phyloP scores from a whole-genome alignment of 30 jellyfish, hydroid and myxozoan species.

The Turritopsis rubra region DNA sequence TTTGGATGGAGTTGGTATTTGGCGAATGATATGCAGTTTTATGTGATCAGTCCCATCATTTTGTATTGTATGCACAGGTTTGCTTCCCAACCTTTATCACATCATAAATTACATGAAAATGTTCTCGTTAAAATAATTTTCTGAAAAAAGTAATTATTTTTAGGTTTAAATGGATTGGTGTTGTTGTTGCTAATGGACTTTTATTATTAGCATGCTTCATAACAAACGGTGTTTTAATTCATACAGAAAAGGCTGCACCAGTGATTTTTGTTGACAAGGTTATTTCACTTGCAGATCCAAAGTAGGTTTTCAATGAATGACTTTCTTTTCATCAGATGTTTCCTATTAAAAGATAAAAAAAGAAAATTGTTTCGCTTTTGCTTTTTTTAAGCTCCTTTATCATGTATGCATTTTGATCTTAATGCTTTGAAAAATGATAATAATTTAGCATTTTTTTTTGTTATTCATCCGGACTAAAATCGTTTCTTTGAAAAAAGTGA shows the following conservation, averaged over 20 bases:
- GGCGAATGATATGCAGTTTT: conserved; percentile 42
- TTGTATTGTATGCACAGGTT: conserved; percentile 11
- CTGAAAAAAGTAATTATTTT: neutral
- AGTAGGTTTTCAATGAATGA: conserved; percentile 31
- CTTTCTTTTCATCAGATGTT: conserved; percentile 73
- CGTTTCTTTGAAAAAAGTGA: neutral
- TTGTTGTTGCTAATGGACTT: conserved; percentile 5
- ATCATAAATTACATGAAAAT: too few relatives aligned
- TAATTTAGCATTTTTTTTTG: too few relatives aligned
- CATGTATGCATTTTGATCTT: conserved; percentile 17
- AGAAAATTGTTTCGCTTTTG: conserved; percentile 36
- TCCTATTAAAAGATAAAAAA: conserved; percentile 53
- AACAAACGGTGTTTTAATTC: conserved; percentile 27
- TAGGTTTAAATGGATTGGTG: conserved; percentile 27
- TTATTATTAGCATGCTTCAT: conserved; percentile 1
- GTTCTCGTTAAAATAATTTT: too few relatives aligned
- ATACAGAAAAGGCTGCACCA: conserved; percentile 24
- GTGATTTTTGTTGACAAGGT: neutral
- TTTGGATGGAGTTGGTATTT: conserved; percentile 32
- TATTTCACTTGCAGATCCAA: neutral
- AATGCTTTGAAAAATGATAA: neutral
- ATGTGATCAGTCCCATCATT: conserved; percentile 36
- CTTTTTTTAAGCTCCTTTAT: conserved; percentile 35
- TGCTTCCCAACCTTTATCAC: neutral
- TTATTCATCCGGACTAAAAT: too few relatives aligned